A percentile compares a stretch with the other conserved stretches of the same genome.
Conservation (phyloP, 1,140 invertebrate species). For the Lerema accius region DNA sequence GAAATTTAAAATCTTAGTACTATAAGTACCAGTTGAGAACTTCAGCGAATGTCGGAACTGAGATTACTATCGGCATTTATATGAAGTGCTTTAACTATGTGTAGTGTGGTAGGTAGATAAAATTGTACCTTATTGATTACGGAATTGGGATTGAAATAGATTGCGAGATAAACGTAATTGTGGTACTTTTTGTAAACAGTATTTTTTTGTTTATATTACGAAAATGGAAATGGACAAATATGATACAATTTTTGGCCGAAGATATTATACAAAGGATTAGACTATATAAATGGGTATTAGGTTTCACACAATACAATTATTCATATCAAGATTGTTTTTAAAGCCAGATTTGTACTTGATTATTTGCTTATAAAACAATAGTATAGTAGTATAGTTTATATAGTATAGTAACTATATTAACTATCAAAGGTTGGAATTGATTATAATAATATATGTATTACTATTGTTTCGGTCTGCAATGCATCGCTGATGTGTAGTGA, state of each 20-base stretch:
- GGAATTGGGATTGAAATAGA: neutral
- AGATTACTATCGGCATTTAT: neutral
- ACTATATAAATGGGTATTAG: too few relatives aligned
- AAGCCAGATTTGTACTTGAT: too few relatives aligned
- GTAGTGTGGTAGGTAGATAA: neutral
- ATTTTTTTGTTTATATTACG: neutral
- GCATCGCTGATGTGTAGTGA: too few relatives aligned
- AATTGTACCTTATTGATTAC: neutral
- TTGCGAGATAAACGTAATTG: neutral
- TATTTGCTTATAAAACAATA: too few relatives aligned
- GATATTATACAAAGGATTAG: too few relatives aligned
- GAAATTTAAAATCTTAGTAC: slow-evolving; percentile 1
- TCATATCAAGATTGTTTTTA: too few relatives aligned
- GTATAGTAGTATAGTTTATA: too few relatives aligned
- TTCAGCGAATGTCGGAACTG: neutral
- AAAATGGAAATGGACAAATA: slow-evolving; percentile 2
- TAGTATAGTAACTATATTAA: too few relatives aligned
- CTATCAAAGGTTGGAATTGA: too few relatives aligned
- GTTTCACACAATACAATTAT: too few relatives aligned
- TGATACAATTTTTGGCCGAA: neutral
- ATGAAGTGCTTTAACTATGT: neutral
- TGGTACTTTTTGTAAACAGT: neutral
- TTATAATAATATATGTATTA: too few relatives aligned
- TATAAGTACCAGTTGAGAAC: slow-evolving; percentile 3
- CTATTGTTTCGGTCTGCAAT: too few relatives aligned